Base-by-base conservation (phyloP, 2,888 invertebrate species). In the Cerastis leucographa region DNA sequence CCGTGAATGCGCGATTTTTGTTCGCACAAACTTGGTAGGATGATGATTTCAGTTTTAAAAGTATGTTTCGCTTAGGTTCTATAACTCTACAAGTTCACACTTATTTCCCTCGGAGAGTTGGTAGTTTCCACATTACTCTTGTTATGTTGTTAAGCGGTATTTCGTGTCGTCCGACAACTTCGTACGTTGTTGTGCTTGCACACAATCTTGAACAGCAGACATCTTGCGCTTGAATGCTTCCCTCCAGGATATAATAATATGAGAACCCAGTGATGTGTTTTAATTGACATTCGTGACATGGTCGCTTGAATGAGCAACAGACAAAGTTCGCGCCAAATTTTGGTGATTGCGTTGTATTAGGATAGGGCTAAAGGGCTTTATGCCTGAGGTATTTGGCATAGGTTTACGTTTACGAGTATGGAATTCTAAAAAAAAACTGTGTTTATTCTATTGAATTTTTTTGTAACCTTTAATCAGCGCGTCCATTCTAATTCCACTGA, bases 181-280 rank as follows among this genome's bases (percentile, higher is more conserved):
- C 19, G 17, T 0, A 35, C 29, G 19, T 29, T 29, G 3, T 29
- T 29, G 7, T 25, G 14, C 25, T 17, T 22, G 22, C n/a, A n/a
- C 49, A 67, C 35, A 49, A 51, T 35, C 8, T 35, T 67, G 35
- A 51, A 49, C 51, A 4, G 3, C 59, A 59, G 59, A 29, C 59
- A 59, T 68, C 35, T 68, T n/a, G 8, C n/a, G 7, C 4, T 54
- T 54, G 40, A 54, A 54, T 51, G 54, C 54, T 19, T 9, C 29
- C 59, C 59, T 19, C 3, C 59, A 59, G 59, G 56, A 56, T 59
- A 19, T 59, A 19, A 9, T 59, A 29, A 69, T 17, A 35, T 19
- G 54, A 54, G 54, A 25, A 69, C 19, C 69, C 12, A 69, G 25
- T 69, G 25, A 25, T n/a, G n/a, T 69, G 68, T n/a, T 54, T 54